Evolutionary conservation across 1,140 invertebrate genomes (phyloP), one percentile per base, ranked within the genome.

Genomic region (Zaprionus tsacasi): DNA sequence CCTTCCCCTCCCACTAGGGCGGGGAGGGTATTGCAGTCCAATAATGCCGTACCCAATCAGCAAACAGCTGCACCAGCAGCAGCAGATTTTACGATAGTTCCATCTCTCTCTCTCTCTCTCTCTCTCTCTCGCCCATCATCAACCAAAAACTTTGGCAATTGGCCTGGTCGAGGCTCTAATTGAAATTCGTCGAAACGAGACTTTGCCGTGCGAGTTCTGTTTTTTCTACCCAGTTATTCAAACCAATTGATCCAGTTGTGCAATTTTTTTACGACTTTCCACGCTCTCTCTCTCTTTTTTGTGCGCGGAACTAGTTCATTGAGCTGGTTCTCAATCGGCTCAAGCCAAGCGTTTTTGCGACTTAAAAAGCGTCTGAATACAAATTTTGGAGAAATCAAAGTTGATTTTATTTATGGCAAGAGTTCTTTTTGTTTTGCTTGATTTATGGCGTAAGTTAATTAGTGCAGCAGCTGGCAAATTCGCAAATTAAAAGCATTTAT

Each of bases 71-170:
- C 43, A 61, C 3, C 55, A 35, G 55, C 33, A 35, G 52, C 43
- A 61, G 67, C 67, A 40, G 45, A 57, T 61, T 54, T 67, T 70
- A 43, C 48, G 43, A 70, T 70, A 45, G 48, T 43, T 30, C 25
- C 30, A 17, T 30, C 27, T 30, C 25, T 45, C 33, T 21, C 21
- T 21, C 21, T 45, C 33, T 21, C 21, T 21, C 21, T 17, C 17
- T 30, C 3, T 30, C 25, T 45, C 33, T 21, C 21, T 21, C 21
- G 21, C 21, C 30, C 33, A 45, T 45, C 38, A 12, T 0, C 13
- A 21, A 21, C 27, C 45, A 17, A 54, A 63, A 64, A 64, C 48
- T 64, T 64, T 64, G 60, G 35, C 60, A 64, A 64, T 64, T 54
- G 48, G 30, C 25, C 17, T 12, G 45, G 45, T 33, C 21, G 35